Conservation (phyloP, 2,888 invertebrate species). For the Orchesella flavescens region DNA sequence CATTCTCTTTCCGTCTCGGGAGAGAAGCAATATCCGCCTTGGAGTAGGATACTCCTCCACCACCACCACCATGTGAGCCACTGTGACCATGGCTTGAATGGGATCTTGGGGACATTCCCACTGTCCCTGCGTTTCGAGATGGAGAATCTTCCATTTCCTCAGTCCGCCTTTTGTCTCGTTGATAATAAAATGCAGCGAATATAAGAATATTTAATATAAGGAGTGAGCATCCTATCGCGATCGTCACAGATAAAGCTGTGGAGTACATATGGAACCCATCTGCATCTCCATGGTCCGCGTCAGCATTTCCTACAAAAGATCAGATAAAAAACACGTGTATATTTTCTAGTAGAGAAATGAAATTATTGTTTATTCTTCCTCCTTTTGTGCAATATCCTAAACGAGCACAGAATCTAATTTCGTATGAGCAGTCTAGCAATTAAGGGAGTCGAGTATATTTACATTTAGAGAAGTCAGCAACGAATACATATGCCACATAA, state of each 20-base stretch:
- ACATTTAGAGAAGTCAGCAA: not conserved
- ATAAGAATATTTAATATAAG: conserved; percentile 93
- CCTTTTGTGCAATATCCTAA: not conserved
- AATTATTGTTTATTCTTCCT: no score
- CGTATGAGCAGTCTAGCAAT: no score
- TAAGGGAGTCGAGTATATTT: no score
- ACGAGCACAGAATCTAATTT: not conserved
- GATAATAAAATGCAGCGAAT: conserved; percentile 90
- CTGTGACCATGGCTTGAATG: conserved; percentile 50
- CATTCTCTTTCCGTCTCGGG: conserved; percentile 69
- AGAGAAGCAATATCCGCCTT: conserved; percentile 58
- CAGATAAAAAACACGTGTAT: not conserved
- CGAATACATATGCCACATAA: not conserved
- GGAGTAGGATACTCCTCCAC: conserved; percentile 51
- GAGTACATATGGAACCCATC: conserved; percentile 86
- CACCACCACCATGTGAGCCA: conserved; percentile 43
- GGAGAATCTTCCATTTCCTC: conserved; percentile 74
- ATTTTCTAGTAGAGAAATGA: not conserved
- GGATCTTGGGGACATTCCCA: conserved; percentile 57
- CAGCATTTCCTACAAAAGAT: conserved; percentile 48
- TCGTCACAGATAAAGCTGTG: conserved; percentile 92
- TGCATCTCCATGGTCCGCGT: conserved; percentile 61
- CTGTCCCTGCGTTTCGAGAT: conserved; percentile 29
- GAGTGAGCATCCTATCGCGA: conserved; percentile 94
- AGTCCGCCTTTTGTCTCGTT: conserved; percentile 87